Evolutionary conservation across 2,113 vertebrate species (phyloP).

Genomic region (Pelobates fuscus): DNA sequence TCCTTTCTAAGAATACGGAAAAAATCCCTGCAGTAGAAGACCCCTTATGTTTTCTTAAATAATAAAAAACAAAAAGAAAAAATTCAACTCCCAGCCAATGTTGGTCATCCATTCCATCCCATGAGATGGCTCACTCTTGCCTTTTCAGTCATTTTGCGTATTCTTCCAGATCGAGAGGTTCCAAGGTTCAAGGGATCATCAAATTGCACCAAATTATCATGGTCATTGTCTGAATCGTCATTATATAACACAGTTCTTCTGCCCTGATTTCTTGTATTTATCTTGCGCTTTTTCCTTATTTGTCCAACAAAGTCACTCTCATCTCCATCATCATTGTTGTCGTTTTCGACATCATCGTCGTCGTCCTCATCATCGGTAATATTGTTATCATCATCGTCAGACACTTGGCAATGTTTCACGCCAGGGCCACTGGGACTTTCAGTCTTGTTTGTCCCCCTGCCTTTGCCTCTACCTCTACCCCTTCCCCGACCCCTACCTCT

Average conservation of each 20-base stretch:
- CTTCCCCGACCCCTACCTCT: conserved; percentile 64
- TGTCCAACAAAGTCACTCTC: conserved; percentile 60
- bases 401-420: conserved; percentile 58
- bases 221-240: conserved; percentile 89
- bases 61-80: background rate
- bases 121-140: conserved; percentile 98
- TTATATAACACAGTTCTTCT: conserved; percentile 91
- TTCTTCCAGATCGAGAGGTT: conserved; percentile 92
- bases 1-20: conserved; percentile 74
- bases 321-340: conserved; percentile 69
- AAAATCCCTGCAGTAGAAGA: conserved; percentile 94
- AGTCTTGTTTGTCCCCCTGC: conserved; percentile 63
- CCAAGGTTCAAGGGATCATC: conserved; percentile 96
- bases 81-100: conserved; percentile 37
- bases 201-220: conserved; percentile 79
- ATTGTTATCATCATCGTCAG: conserved; percentile 69
- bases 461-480: conserved; percentile 54
- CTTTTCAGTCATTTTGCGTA: conserved; percentile 97
- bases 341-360: conserved; percentile 67
- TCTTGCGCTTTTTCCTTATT: conserved; percentile 72
- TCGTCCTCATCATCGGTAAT: conserved; percentile 67
- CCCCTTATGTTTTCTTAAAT: conserved; percentile 58
- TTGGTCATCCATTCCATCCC: conserved; percentile 94
- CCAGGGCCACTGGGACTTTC: conserved; percentile 62
- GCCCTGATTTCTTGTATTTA: conserved; percentile 94